Evolutionary conservation across 2,888 invertebrate species (phyloP).

Genomic region (Catocala fraxini): DNA sequence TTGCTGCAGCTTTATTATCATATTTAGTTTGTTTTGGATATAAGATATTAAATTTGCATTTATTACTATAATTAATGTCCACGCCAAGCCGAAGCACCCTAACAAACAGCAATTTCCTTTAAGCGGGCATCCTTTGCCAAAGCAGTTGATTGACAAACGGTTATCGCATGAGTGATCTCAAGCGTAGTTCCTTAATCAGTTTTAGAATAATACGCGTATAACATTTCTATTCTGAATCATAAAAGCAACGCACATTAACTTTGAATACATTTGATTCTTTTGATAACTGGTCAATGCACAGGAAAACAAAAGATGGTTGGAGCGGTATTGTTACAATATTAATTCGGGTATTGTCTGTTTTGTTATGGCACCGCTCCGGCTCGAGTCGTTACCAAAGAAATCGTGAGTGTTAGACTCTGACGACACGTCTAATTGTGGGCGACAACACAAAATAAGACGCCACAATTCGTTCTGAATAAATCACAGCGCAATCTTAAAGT

Average conservation of each 20-base stretch:
- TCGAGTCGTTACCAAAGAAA: constrained; percentile 58
- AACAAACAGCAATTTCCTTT: too few species aligned
- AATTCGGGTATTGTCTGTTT: constrained; percentile 46
- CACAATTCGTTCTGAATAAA: constrained; percentile 15
- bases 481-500: constrained; percentile 28
- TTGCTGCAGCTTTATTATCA: too few species aligned
- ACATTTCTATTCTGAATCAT: constrained; percentile 5
- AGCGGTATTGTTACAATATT: constrained; percentile 41
- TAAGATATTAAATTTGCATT: too few species aligned
- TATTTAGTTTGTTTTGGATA: too few species aligned
- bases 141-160: too few species aligned
- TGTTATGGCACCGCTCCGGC: constrained; percentile 40
- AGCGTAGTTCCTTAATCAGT: not conserved
- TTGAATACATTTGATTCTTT: constrained; percentile 16
- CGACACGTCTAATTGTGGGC: constrained; percentile 57
- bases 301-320: constrained; percentile 26
- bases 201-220: not conserved
- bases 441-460: constrained; percentile 37
- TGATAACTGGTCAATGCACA: constrained; percentile 27
- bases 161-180: not conserved
- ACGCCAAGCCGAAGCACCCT: too few species aligned
- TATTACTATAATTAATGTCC: too few species aligned
- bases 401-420: constrained; percentile 60
- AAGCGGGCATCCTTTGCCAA: too few species aligned
- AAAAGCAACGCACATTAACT: constrained; percentile 14